Base-by-base conservation (phyloP, 2,797 vertebrate genomes). In the Chanos chanos region DNA sequence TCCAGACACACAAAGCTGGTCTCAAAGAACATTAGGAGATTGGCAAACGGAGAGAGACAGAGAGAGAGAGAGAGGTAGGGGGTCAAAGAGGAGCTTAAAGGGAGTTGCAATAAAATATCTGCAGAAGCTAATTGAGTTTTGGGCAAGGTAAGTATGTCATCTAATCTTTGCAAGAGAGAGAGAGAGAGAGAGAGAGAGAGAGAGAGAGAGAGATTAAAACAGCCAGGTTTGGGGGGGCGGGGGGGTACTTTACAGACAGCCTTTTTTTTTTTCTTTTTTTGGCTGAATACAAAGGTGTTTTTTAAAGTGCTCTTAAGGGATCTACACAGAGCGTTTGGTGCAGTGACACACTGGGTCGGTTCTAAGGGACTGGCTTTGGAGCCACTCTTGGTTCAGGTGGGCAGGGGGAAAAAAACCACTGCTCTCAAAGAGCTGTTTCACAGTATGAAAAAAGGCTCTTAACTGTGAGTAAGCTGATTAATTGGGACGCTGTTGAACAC, bases 91-190 rank as follows among this genome's bases (percentile, higher is more conserved):
- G 13, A 47, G n/a, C n/a, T 41, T 24, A 13, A n/a, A 30, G 39
- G 22, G 34, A 19, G 25, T 25, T 21, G 3, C 49, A 55, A 52
- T 25, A 31, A 28, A 27, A 56, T 16, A 39, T 51, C 56, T 65
- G 67, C 62, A 62, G 68, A 78, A 64, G 66, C 62, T 64, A 65
- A 49, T 61, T 3, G 60, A 37, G 57, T 61, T 70, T 81, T 64
- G 66, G 56, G 61, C 61, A 76, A 76, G 81, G 82, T 44, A 12
- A 77, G 76, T 75, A n/a, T 77, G 56, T 84, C 70, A 82, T 85
- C 61, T 37, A 56, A 69, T 73, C 80, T 52, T 52, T 59, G 41
- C 47, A 71, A 31, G 30, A 53, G 19, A n/a, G 51, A 22, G 28
- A 24, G 47, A 30, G 10, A 13, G 50, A 37, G 3, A 18, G 15